Evolutionary conservation across 2,888 invertebrate species (phyloP).

Genomic region (Xiphydria camelus): DNA sequence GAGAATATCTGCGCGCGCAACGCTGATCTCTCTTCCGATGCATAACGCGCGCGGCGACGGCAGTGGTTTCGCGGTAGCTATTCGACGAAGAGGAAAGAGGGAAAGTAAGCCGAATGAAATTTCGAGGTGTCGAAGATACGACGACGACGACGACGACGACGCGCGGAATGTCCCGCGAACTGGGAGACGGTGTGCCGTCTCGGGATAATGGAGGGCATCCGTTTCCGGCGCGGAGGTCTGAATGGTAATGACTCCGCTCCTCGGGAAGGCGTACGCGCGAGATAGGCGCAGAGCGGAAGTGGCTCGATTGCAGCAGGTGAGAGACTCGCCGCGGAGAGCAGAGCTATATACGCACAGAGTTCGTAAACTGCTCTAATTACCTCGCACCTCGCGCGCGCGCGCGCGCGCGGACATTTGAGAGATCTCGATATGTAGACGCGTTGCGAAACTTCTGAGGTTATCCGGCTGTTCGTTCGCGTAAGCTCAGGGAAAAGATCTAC

Average conservation of each 20-base stretch:
- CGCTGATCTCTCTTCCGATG: too few relatives aligned
- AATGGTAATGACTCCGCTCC: slow-evolving; percentile 43
- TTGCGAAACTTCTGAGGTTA: too few relatives aligned
- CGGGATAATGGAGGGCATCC: slow-evolving; percentile 48
- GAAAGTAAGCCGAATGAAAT: slow-evolving; percentile 8
- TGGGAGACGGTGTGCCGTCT: slow-evolving; percentile 27
- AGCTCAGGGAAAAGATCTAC: too few relatives aligned
- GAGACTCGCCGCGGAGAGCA: slow-evolving; percentile 1
- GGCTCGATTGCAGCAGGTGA: slow-evolving; percentile 26
- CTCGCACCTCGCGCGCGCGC: too few relatives aligned
- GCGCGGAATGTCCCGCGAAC: slow-evolving; percentile 30
- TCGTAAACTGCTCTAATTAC: background rate
- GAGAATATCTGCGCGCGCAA: too few relatives aligned
- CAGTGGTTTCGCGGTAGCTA: too few relatives aligned
- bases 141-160: too few relatives aligned
- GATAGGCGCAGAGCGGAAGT: slow-evolving; percentile 25
- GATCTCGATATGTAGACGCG: background rate
- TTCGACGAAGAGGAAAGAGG: slow-evolving; percentile 11
- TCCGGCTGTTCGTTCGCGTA: too few relatives aligned
- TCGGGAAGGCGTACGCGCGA: slow-evolving; percentile 13
- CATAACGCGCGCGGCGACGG: too few relatives aligned
- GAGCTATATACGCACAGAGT: background rate
- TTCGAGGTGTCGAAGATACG: too few relatives aligned
- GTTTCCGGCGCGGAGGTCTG: slow-evolving; percentile 46
- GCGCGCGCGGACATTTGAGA: background rate